Percentiles rank a stretch among this genome's conserved stretches.
Evolutionary conservation across 2,113 vertebrate species (phyloP).

Genomic region (Platysternon megacephalum): DNA sequence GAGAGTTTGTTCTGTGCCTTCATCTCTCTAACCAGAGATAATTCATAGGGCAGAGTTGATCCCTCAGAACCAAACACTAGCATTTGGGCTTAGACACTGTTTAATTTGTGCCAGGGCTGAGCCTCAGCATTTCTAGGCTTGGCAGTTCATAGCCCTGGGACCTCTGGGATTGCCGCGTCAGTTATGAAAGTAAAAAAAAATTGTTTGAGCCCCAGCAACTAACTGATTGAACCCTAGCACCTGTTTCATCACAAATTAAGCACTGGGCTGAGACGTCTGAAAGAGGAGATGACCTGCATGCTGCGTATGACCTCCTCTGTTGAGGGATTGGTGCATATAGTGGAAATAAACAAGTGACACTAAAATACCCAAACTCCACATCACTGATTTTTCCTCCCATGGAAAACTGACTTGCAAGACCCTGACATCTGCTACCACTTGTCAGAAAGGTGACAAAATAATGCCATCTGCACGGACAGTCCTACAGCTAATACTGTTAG

Average conservation of each 20-base stretch:
- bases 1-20: neutral
- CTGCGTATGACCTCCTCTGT: neutral
- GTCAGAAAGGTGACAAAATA: neutral
- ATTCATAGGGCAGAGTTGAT: neutral
- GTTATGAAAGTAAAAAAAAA: too few species aligned
- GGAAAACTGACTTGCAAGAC: neutral
- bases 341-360: neutral
- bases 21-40: neutral
- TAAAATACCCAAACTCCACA: neutral
- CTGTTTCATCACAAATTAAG: too few species aligned
- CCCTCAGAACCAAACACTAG: neutral
- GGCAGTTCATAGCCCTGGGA: too few species aligned
- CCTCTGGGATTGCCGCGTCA: too few species aligned
- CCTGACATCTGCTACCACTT: neutral
- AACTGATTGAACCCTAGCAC: too few species aligned
- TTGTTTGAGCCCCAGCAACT: too few species aligned
- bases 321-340: neutral
- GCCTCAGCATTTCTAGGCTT: too few species aligned
- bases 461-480: too few species aligned
- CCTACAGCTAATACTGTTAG: neutral
- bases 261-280: too few species aligned
- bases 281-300: too few species aligned
- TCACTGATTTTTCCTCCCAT: too few species aligned
- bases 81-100: neutral
- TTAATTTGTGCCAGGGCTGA: too few species aligned